Conservation (phyloP, 2,113 vertebrate species). For the Argyrosomus japonicus region DNA sequence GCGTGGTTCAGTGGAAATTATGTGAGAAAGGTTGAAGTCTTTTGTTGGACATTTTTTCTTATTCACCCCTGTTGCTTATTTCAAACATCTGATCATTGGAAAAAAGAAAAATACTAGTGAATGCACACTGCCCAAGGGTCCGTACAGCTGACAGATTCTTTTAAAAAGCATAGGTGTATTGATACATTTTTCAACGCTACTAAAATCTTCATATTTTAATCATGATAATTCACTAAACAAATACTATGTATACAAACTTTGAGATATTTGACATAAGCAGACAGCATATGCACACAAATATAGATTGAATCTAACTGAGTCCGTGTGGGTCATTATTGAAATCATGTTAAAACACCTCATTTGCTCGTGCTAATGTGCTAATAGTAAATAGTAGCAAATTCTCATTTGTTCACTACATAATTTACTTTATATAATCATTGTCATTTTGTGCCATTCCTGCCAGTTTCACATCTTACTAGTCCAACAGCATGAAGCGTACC, state of each 20-base stretch:
- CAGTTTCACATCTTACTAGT: no score
- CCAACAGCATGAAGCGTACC: no score
- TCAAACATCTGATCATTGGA: background rate
- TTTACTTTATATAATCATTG: no score
- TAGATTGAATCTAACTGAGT: background rate
- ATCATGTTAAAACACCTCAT: background rate
- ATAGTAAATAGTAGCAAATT: no score
- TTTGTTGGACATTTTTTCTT: conserved; percentile 18
- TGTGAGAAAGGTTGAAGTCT: conserved; percentile 7
- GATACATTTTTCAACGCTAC: background rate
- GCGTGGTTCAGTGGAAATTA: conserved; percentile 1
- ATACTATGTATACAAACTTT: background rate
- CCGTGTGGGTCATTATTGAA: background rate
- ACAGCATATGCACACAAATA: background rate
- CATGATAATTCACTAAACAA: background rate
- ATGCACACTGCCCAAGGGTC: background rate
- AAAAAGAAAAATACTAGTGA: background rate
- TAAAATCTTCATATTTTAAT: background rate
- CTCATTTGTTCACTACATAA: no score
- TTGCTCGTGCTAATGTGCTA: background rate
- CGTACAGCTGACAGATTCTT: background rate
- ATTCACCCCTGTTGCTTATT: background rate
- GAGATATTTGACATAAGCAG: background rate
- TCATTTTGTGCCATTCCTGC: no score
- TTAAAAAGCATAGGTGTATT: background rate